Conservation (phyloP, 2,888 invertebrate species). For the Drosophila algonquin region DNA sequence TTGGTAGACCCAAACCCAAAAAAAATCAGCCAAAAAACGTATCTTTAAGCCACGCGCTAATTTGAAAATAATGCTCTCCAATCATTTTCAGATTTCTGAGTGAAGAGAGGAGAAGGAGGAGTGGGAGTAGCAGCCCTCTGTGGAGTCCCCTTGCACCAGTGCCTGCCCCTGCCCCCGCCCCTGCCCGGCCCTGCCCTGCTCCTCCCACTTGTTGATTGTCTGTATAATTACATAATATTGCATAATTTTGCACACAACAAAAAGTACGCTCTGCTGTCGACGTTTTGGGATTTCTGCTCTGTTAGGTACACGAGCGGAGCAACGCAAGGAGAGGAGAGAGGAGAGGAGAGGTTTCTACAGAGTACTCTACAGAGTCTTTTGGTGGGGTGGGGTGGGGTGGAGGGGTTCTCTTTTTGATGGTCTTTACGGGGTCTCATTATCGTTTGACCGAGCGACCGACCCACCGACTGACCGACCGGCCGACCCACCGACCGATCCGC, state of each 20-base stretch:
- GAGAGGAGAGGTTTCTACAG: conserved; percentile 25
- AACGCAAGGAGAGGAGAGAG: not conserved
- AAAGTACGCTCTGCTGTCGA: conserved; percentile 65
- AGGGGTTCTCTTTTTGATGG: conserved; percentile 21
- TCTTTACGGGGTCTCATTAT: conserved; percentile 70
- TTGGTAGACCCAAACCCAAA: not conserved
- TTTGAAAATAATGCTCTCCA: conserved; percentile 81
- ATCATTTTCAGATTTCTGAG: conserved; percentile 74
- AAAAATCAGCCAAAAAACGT: conserved; percentile 2
- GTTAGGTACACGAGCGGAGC: conserved; percentile 62
- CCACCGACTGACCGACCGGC: conserved; percentile 52
- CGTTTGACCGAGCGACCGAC: conserved; percentile 65
- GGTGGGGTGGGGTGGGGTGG: not conserved
- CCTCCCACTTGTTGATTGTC: conserved; percentile 64
- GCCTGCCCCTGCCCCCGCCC: too few species aligned
- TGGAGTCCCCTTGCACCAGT: not conserved
- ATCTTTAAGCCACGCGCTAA: conserved; percentile 73
- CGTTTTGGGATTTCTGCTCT: conserved; percentile 81
- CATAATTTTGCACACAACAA: conserved; percentile 68
- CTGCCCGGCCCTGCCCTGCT: not conserved
- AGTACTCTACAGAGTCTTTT: conserved; percentile 7
- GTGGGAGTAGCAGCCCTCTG: not conserved
- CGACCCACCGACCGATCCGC: conserved; percentile 34
- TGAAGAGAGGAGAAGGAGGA: too few species aligned
- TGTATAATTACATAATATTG: conserved; percentile 79